Base-by-base conservation (phyloP, 2,797 vertebrate genomes). In the Sebastes matsubarae region DNA sequence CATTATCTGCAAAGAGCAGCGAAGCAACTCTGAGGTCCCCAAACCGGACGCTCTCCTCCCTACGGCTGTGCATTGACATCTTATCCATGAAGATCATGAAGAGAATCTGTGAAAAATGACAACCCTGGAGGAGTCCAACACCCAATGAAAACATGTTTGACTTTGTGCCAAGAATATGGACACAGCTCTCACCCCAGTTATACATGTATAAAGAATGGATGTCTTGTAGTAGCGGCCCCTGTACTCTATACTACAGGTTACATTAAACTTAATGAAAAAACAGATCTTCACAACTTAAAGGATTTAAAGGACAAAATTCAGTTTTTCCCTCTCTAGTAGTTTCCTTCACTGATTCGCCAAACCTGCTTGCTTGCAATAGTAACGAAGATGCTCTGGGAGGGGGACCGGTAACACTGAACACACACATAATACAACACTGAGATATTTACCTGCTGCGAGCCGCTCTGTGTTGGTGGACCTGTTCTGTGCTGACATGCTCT, bases 401-500 rank as follows among this genome's bases (percentile, higher is more conserved):
- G 38, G 38, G 5, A 0, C 30, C 0, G 20, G 20, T 52, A 16
- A 52, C 12, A 30, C 2, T 18, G 10, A 42, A 27, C 6, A 77
- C 24, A 50, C 24, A 50, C 27, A 55, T 2, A 65, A 8, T 25
- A 8, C 36, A 50, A 34, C 3, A 9, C 4, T 0, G 9, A 27
- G 18, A 9, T 1, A 3, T 36, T 18, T 93, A 99, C 98, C 98
- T 95, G 97, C 96, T 14, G 96, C 88, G 10, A 99, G 95, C 68
- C 96, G 96, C 30, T 96, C 96, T 0, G 97, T 98, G 61, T 92
- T 95, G 1, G 94, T 93, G 88, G 46, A 89, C 88, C 96, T 96
- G 94, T 99, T 99, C 94, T 99, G 97, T 0, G 99, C 98, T 0
- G 97, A 97, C 88, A 95, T 82, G 79, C 88, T 97, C 94, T 96